Evolutionary conservation across 2,888 invertebrate genomes (phyloP), one percentile per base, ranked within the genome.

Genomic region (Cheilosia impressa): DNA sequence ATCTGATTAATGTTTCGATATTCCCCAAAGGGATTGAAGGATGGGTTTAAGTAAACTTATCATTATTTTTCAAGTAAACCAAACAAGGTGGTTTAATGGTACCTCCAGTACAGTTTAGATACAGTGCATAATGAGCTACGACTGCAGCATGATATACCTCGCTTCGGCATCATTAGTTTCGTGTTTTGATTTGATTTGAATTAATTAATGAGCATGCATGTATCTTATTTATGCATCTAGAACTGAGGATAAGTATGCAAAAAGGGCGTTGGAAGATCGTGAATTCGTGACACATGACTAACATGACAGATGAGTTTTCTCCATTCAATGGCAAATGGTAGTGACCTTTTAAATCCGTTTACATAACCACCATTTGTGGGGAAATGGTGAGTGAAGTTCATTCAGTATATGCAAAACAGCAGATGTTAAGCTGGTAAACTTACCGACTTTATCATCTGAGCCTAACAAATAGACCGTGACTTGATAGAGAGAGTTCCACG

Each of bases 151-250:
- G 38, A 38, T 38, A 38, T 38, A 13, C 13, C 10, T 13, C 13
- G 13, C 38, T 38, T 13, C 4, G 10, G 9, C 38, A 38, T 10
- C 4, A 38, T 4, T 13, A 34, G 3, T 34, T 10, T 38, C 13
- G 13, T n/a, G n/a, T n/a, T n/a, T n/a, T n/a, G n/a, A n/a, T n/a
- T n/a, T n/a, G n/a, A n/a, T n/a, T n/a, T 43, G n/a, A n/a, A 47
- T 47, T 47, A 0, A 47, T 9, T 43, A n/a, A n/a, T 47, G n/a
- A n/a, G 9, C 17, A 17, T 47, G 1, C 4, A 27, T 1, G 0
- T 43, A 73, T 75, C 65, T 75, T 7, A 75, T 27, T 75, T 57
- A 57, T 75, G 57, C 52, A 68, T 68, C 52, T 60, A 60, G 58
- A 68, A 52, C 58, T 58, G 41, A 19, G 52, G 43, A n/a, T 15